Conservation (phyloP, 2,888 invertebrate species). For the Hipparchia sbordonii region DNA sequence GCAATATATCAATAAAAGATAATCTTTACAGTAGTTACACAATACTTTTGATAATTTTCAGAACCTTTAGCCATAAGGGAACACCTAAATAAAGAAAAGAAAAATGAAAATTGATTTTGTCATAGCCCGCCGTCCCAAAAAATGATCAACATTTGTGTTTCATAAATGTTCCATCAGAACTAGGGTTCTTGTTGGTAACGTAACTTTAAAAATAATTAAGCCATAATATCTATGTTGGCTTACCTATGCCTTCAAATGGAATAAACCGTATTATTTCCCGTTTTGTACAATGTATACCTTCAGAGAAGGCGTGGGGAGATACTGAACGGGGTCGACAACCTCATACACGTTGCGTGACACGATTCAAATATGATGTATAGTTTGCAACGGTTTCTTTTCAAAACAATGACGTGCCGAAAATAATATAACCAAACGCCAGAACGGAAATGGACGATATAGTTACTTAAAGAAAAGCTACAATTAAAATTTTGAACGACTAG, state of each 20-base stretch:
- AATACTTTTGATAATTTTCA: no score
- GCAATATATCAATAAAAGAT: no score
- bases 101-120: neutral
- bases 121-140: neutral
- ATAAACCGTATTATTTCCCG: slow-evolving; percentile 80
- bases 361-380: slow-evolving; percentile 47
- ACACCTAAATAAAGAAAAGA: neutral
- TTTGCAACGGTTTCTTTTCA: slow-evolving; percentile 35
- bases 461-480: neutral
- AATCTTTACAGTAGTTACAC: no score
- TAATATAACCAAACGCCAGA: neutral
- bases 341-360: slow-evolving; percentile 62
- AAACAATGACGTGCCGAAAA: slow-evolving; percentile 19
- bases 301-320: slow-evolving; percentile 66
- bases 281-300: slow-evolving; percentile 70
- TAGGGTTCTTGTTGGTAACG: neutral
- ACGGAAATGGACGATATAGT: neutral
- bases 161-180: neutral
- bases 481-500: neutral
- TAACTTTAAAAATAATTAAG: slow-evolving; percentile 20
- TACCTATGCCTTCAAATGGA: slow-evolving; percentile 61
- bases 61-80: neutral
- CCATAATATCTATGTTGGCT: slow-evolving; percentile 46
- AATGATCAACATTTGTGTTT: neutral
- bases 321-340: slow-evolving; percentile 73